Percentiles rank a stretch among this genome's conserved stretches.
Evolutionary conservation across 2,113 vertebrate genomes (phyloP).

Genomic region (Cynocephalus volans): DNA sequence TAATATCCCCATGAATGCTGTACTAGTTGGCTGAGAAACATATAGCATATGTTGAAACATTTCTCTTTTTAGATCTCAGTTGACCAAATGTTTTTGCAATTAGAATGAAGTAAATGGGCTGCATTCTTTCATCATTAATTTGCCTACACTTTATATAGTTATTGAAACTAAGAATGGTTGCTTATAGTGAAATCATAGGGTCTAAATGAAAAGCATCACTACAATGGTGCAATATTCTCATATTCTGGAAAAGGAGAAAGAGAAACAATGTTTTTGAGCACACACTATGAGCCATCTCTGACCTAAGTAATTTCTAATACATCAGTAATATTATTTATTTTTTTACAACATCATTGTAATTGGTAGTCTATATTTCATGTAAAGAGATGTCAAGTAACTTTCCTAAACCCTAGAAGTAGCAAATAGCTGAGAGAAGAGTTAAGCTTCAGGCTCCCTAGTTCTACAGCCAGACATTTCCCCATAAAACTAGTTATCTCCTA

Average conservation of each 20-base stretch:
- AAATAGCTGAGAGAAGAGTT: neutral
- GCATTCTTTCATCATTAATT: slow-evolving; percentile 13
- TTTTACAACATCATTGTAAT: neutral
- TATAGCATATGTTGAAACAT: slow-evolving; percentile 40
- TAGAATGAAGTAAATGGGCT: slow-evolving; percentile 20
- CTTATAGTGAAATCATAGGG: neutral
- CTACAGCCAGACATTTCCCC: neutral
- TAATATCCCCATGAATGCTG: slow-evolving; percentile 1
- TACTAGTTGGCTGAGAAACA: slow-evolving; percentile 43
- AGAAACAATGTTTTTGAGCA: neutral
- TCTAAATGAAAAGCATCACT: neutral
- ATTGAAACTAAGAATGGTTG: neutral
- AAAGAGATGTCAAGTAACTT: neutral
- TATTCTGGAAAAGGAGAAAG: neutral
- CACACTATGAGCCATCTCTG: neutral
- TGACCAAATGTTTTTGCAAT: slow-evolving; percentile 40
- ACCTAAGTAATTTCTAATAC: neutral
- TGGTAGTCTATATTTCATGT: neutral
- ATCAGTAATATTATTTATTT: neutral
- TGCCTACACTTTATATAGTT: neutral
- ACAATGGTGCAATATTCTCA: neutral
- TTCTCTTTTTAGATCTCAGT: neutral
- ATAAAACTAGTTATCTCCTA: neutral
- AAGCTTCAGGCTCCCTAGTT: neutral
- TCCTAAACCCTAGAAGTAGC: neutral